phyloP scores from a whole-genome alignment of 2,113 vertebrate genomes.

The Xiphophorus couchianus region DNA sequence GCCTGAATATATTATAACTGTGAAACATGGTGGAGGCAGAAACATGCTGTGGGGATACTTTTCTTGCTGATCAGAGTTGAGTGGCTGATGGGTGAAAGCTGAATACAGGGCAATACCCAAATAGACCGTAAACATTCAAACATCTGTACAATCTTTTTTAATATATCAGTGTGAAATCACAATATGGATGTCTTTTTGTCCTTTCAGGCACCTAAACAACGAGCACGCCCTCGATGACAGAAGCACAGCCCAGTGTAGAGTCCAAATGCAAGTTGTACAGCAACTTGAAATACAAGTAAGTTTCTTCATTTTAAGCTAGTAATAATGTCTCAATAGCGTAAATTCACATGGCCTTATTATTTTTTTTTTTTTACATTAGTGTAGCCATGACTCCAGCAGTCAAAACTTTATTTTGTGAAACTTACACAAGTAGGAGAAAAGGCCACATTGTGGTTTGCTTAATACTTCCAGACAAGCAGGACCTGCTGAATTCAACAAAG shows the following conservation, averaged over 20 bases:
- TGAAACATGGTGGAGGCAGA: neutral
- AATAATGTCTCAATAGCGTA: neutral
- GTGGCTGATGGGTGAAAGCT: too few relatives aligned
- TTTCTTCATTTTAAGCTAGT: constrained; percentile 8
- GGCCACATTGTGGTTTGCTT: constrained; percentile 50
- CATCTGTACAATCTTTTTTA: too few relatives aligned
- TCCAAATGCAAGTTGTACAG: constrained; percentile 99
- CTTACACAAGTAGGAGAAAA: constrained; percentile 40
- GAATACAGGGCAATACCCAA: neutral
- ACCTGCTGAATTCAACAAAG: constrained; percentile 73
- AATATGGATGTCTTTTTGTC: constrained; percentile 8
- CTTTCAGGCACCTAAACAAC: constrained; percentile 95
- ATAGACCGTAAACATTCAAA: neutral
- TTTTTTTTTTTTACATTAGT: neutral
- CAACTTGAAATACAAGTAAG: constrained; percentile 98
- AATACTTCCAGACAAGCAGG: constrained; percentile 64
- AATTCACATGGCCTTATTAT: neutral
- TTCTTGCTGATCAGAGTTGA: neutral
- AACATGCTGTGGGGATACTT: neutral
- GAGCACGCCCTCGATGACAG: constrained; percentile 97
- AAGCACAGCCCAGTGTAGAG: constrained; percentile 97
- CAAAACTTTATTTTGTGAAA: constrained; percentile 56
- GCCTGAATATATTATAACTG: neutral
- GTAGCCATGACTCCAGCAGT: constrained; percentile 19
- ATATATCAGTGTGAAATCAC: neutral